phyloP scores from a whole-genome alignment of 2,888 invertebrate species.

The Polydrusus cervinus region DNA sequence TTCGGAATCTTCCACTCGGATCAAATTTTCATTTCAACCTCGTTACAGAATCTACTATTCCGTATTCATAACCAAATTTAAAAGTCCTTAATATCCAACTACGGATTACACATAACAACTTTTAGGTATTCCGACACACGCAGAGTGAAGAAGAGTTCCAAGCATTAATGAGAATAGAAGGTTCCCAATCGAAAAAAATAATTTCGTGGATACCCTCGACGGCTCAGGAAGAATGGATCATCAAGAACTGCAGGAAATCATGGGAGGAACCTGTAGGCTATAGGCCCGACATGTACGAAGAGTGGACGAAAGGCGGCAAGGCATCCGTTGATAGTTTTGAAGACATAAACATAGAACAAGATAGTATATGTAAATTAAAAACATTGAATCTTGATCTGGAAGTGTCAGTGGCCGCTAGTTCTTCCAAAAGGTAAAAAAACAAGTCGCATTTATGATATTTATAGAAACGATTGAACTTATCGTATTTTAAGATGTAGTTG shows the following conservation, averaged over 20 bases:
- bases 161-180: background rate
- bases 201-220: slow-evolving; percentile 44
- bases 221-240: slow-evolving; percentile 78
- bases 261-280: slow-evolving; percentile 75
- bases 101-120: background rate
- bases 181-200: background rate
- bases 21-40: too few relatives aligned
- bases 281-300: slow-evolving; percentile 73
- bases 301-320: slow-evolving; percentile 67
- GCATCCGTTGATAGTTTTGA: too few relatives aligned
- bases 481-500: too few relatives aligned
- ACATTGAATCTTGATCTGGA: background rate
- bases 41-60: too few relatives aligned
- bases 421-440: background rate
- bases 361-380: background rate
- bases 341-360: background rate
- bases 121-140: background rate
- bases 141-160: background rate
- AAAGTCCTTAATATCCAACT: too few relatives aligned
- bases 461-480: too few relatives aligned
- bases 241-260: slow-evolving; percentile 77
- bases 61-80: too few relatives aligned
- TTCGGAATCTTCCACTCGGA: too few relatives aligned
- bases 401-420: too few relatives aligned
- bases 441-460: too few relatives aligned